Percentiles rank a stretch among this genome's conserved stretches.
phyloP scores from a whole-genome alignment of 2,888 invertebrate genomes.

The Coelinius sp. region DNA sequence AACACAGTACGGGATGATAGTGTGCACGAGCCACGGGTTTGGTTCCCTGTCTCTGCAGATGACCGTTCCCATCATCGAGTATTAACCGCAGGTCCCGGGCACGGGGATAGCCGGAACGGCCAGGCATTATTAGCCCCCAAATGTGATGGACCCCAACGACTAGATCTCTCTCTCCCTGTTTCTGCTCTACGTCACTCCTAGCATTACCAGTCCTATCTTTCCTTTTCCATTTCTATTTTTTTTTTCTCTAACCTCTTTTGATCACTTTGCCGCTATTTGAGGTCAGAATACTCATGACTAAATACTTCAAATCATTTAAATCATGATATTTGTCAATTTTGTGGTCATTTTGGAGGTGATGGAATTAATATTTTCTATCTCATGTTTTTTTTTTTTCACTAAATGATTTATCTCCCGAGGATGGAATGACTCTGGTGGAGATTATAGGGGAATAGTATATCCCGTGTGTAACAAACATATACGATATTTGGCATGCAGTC shows the following conservation, averaged over 20 bases:
- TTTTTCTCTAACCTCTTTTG: constrained; percentile 3
- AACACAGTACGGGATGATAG: constrained; percentile 38
- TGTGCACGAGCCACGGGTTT: constrained; percentile 46
- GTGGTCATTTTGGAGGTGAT: background rate
- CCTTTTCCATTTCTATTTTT: background rate
- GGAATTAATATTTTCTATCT: background rate
- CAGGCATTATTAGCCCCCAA: constrained; percentile 69
- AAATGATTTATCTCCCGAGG: background rate
- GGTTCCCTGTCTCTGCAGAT: constrained; percentile 69
- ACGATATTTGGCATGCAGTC: constrained; percentile 56
- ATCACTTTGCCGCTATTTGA: constrained; percentile 8
- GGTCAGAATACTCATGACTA: background rate
- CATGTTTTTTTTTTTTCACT: background rate
- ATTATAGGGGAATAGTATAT: background rate
- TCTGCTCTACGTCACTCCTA: constrained; percentile 39
- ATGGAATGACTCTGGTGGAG: background rate
- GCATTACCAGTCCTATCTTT: constrained; percentile 5
- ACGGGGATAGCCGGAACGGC: constrained; percentile 54
- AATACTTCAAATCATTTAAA: constrained; percentile 10
- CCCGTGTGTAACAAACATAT: background rate
- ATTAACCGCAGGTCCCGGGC: constrained; percentile 69
- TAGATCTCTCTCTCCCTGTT: constrained; percentile 39
- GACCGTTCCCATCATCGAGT: constrained; percentile 72
- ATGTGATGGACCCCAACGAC: constrained; percentile 64
- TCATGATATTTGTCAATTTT: background rate